A percentile compares a stretch with the other conserved stretches of the same genome.
phyloP scores from a whole-genome alignment of 2,888 invertebrate genomes.

The Lacanobia oleracea region DNA sequence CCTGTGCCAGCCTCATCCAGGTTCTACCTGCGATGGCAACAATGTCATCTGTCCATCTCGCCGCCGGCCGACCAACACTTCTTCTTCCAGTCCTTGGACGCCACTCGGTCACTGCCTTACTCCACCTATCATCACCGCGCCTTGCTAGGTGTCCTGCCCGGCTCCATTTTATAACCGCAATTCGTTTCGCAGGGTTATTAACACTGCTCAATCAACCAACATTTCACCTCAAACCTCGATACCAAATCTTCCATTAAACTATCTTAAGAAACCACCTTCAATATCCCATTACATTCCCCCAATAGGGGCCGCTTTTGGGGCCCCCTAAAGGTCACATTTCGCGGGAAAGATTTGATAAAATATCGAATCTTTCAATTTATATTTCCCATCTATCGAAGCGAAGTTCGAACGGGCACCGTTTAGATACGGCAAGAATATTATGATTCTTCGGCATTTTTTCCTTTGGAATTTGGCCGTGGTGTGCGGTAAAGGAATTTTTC shows the following conservation, averaged over 20 bases:
- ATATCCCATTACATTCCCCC: conserved; percentile 59
- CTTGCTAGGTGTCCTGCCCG: too few relatives aligned
- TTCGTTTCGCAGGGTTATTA: too few relatives aligned
- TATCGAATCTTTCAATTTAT: conserved; percentile 73
- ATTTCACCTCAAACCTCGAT: conserved; percentile 9
- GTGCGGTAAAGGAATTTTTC: conserved; percentile 23
- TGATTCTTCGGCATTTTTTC: conserved; percentile 47
- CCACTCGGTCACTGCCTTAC: too few relatives aligned
- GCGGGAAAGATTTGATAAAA: conserved; percentile 72
- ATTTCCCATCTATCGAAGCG: conserved; percentile 68
- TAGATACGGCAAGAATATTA: conserved; percentile 60
- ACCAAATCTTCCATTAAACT: conserved; percentile 44
- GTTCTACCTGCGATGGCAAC: too few relatives aligned
- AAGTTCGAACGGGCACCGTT: conserved; percentile 61
- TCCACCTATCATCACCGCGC: too few relatives aligned
- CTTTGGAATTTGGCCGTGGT: conserved; percentile 22
- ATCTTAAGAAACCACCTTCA: conserved; percentile 47
- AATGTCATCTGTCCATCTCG: too few relatives aligned
- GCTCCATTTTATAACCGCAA: too few relatives aligned
- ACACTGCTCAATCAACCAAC: not conserved
- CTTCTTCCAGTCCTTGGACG: too few relatives aligned
- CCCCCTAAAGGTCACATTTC: conserved; percentile 61
- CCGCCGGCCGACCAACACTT: too few relatives aligned
- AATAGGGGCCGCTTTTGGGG: conserved; percentile 29
- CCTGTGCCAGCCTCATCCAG: too few relatives aligned